Percentiles rank a stretch among this genome's conserved stretches.
phyloP scores from a whole-genome alignment of 2,888 invertebrate species.

The Hermaeophaga mercurialis region DNA sequence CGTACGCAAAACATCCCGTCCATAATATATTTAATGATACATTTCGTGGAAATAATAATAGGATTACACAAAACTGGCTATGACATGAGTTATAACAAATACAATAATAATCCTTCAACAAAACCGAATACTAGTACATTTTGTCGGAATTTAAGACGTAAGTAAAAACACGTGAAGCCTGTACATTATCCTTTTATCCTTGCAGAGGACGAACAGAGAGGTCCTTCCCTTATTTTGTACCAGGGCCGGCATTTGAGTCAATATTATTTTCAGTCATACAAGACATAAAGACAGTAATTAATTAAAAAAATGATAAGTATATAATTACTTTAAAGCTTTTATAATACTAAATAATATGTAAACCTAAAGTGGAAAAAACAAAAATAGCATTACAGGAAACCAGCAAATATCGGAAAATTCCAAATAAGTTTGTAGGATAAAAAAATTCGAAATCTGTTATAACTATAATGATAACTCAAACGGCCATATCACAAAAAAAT shows the following conservation, averaged over 20 bases:
- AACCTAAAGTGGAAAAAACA: too few relatives aligned
- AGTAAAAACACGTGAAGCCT: slow-evolving; percentile 37
- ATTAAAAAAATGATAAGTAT: neutral
- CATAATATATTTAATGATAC: slow-evolving; percentile 16
- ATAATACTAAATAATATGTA: too few relatives aligned
- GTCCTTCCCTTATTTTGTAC: slow-evolving; percentile 12
- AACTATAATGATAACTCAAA: too few relatives aligned
- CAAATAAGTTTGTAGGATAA: too few relatives aligned
- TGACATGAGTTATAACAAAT: slow-evolving; percentile 34
- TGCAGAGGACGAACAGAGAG: slow-evolving; percentile 31
- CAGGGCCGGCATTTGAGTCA: neutral
- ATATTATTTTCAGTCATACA: too few relatives aligned
- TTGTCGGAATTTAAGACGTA: slow-evolving; percentile 34
- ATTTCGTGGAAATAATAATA: slow-evolving; percentile 29
- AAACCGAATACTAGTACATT: slow-evolving; percentile 33
- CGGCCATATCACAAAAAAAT: too few relatives aligned
- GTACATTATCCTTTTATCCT: slow-evolving; percentile 37
- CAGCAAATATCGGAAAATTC: too few relatives aligned
- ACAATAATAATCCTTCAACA: slow-evolving; percentile 36
- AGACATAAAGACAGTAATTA: too few relatives aligned
- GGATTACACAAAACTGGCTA: slow-evolving; percentile 31
- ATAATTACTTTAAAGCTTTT: too few relatives aligned
- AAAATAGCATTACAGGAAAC: too few relatives aligned
- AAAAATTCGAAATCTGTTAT: too few relatives aligned
- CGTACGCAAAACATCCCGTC: slow-evolving; percentile 1